Base-by-base conservation (phyloP, 2,797 vertebrate genomes). In the Todus mexicanus region DNA sequence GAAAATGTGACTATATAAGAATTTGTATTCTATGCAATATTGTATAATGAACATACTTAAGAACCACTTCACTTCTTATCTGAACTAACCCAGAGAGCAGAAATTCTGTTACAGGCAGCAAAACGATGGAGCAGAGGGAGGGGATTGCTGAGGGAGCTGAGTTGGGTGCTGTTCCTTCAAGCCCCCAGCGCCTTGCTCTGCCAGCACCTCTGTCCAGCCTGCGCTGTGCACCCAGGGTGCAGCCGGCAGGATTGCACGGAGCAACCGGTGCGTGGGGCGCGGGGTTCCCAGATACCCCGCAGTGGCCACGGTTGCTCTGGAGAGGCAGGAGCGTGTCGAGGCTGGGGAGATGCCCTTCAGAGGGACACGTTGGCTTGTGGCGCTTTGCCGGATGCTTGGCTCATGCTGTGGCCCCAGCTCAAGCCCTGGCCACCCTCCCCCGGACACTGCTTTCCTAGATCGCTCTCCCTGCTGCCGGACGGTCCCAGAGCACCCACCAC, bases 241-340 rank as follows among this genome's bases (percentile, higher is more conserved):
- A 6, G 25, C 21, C 20, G 25, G 19, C 57, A 15, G 69, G 63
- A 37, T 59, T 48, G 33, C 72, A 56, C 22, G 9, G 84, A 54
- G 54, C 45, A 72, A 33, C 27, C 12, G 29, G 8, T 22, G 9
- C 3, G 11, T 12, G 73, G 10, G 8, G 9, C 7, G n/a, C 25
- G 42, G 38, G 25, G 29, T 3, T 27, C 57, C 84, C 56, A 23
- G 38, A 2, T 7, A 35, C 6, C 42, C n/a, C 1, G 1, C 31
- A 42, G 31, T 1, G 5, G 4, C 57, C 1, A 0, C 2, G 1
- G 22, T 8, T 3, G 4, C 15, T 50, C 53, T 0, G 47, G 53
- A 73, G 90, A 7, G 1, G 8, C 7, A 37, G 53, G 48, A 50
- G 16, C 1, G 0, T 50, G 40, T 26, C 61, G 35, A 9, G 5